Percentiles rank a stretch among this genome's conserved stretches.
Conservation (phyloP, 2,113 vertebrate species). For the Dolichotis patagonum region DNA sequence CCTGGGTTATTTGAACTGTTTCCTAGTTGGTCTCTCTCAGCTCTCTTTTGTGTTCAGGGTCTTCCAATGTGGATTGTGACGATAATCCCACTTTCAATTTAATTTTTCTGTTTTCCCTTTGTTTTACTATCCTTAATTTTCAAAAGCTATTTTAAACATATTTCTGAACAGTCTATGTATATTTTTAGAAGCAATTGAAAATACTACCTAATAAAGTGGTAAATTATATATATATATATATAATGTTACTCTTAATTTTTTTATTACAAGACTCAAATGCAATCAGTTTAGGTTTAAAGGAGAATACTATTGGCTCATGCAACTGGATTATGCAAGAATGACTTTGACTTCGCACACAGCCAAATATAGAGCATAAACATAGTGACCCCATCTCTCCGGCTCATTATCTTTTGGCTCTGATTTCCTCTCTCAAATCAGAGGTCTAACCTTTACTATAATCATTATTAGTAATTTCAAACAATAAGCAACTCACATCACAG, state of each 20-base stretch:
- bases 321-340: not conserved
- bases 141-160: not conserved
- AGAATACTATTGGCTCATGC: not conserved
- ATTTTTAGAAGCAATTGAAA: slow-evolving; percentile 42
- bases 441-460: not conserved
- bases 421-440: not conserved
- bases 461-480: not conserved
- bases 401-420: not conserved
- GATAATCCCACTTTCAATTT: not conserved
- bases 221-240: not conserved
- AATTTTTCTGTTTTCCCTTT: slow-evolving; percentile 7
- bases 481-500: not conserved
- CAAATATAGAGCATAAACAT: not conserved
- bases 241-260: too few species aligned
- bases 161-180: not conserved
- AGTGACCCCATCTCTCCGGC: not conserved
- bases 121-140: not conserved
- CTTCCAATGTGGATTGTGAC: not conserved
- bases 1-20: not conserved
- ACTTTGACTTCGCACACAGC: not conserved
- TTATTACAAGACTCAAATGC: too few species aligned
- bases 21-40: not conserved
- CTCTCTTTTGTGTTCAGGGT: not conserved
- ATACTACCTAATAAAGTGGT: not conserved
- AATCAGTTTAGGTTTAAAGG: not conserved